These are phyloP conservation scores for Oriolus oriolus DNA, from an alignment of 2,113 vertebrate genomes.

Conservation along the genomic window DNA sequence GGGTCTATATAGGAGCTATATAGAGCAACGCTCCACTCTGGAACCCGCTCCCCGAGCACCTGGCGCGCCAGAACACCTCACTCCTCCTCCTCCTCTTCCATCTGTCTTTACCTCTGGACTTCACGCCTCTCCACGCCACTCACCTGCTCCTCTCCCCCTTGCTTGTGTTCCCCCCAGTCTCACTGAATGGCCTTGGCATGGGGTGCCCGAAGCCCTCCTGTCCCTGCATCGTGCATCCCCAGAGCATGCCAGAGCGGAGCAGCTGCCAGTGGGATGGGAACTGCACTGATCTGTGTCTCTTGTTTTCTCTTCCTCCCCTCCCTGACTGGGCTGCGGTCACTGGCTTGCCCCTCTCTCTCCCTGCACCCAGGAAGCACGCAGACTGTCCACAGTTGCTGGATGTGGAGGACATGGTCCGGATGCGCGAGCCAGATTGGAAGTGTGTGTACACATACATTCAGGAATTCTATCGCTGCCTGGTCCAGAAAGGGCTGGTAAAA, in stretches of 20 bases:
- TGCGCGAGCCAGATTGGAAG: slow-evolving; percentile 99
- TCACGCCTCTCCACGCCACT: slow-evolving; percentile 52
- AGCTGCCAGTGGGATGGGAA: slow-evolving; percentile 61
- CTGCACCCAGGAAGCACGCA: slow-evolving; percentile 88
- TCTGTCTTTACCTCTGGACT: slow-evolving; percentile 48
- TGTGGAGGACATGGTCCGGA: slow-evolving; percentile 99
- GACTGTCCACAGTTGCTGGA: slow-evolving; percentile 99
- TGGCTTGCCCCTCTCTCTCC: slow-evolving; percentile 71
- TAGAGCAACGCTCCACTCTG: slow-evolving; percentile 66
- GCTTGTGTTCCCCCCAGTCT: slow-evolving; percentile 15
- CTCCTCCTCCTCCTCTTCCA: not conserved
- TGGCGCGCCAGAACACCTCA: slow-evolving; percentile 45
- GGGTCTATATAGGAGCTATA: slow-evolving; percentile 69
- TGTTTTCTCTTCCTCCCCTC: slow-evolving; percentile 58
- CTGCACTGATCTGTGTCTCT: slow-evolving; percentile 74
- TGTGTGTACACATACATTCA: slow-evolving; percentile 99
- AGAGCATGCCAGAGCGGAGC: slow-evolving; percentile 73
- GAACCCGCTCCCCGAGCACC: slow-evolving; percentile 52
- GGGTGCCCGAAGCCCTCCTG: not conserved
- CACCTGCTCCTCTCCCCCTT: not conserved
- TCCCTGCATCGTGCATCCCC: slow-evolving; percentile 52
- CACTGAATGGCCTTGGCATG: slow-evolving; percentile 59
- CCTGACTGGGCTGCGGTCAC: slow-evolving; percentile 77
- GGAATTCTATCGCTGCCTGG: slow-evolving; percentile 99
- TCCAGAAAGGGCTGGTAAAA: slow-evolving; percentile 99